These are phyloP conservation scores for Temnothorax rugatulus DNA, from an alignment of 2,888 invertebrate genomes.

Conservation along the genomic window DNA sequence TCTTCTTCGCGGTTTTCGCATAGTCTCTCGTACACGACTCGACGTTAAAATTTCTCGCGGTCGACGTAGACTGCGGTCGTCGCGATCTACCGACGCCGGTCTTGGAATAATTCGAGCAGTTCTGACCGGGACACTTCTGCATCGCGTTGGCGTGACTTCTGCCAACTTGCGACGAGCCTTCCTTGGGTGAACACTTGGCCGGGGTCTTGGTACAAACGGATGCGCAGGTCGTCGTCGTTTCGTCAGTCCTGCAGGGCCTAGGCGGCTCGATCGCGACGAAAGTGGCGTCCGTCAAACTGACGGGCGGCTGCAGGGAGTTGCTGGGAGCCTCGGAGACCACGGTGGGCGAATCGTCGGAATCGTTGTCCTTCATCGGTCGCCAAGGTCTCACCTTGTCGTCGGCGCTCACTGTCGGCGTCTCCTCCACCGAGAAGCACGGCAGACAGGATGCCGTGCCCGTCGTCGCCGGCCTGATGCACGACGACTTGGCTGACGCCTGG, in stretches of 20 bases:
- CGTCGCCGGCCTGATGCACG: conserved; percentile 57
- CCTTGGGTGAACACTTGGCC: conserved; percentile 44
- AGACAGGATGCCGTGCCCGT: conserved; percentile 75
- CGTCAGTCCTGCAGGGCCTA: conserved; percentile 61
- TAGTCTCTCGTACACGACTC: conserved; percentile 57
- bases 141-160: conserved; percentile 53
- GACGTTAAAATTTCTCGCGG: conserved; percentile 53
- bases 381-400: conserved; percentile 81
- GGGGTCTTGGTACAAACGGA: conserved; percentile 59
- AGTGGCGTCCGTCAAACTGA: conserved; percentile 45
- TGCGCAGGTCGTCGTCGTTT: conserved; percentile 23
- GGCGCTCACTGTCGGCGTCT: conserved; percentile 60
- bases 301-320: conserved; percentile 57
- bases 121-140: conserved; percentile 80
- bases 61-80: conserved; percentile 64
- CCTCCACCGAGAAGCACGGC: conserved; percentile 80
- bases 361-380: conserved; percentile 76
- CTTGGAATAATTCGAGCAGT: conserved; percentile 72
- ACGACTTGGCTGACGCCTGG: conserved; percentile 43
- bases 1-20: conserved; percentile 58
- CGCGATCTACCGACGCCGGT: conserved; percentile 68
- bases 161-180: conserved; percentile 20
- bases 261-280: conserved; percentile 26
- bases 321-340: conserved; percentile 76
- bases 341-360: conserved; percentile 62